Evolutionary conservation across 2,113 vertebrate species (phyloP), one percentile per base, ranked within the genome.

Genomic region (Dunckerocampus dactyliophorus): DNA sequence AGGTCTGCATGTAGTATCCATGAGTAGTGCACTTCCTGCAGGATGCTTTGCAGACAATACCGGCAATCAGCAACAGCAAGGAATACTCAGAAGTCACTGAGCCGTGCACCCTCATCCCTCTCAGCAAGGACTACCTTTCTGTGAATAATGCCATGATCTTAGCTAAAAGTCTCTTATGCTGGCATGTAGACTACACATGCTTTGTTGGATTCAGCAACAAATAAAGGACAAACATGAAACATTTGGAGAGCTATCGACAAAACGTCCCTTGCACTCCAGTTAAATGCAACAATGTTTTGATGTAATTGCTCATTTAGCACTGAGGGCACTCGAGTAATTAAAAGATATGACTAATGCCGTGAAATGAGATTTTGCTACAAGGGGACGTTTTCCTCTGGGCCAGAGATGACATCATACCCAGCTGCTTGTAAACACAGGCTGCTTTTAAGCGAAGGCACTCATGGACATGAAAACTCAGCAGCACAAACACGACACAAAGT

Each of bases 41-140:
- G 85, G 77, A 81, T 48, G 77, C 72, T 81, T 78, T 77, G 66
- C 77, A 84, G 72, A 87, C 73, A 80, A 80, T 71, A 34, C 73
- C 45, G 56, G 65, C 79, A 86, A 88, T 69, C 80, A 82, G 60
- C 60, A 64, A 62, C 71, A 80, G 73, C 59, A 65, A 65, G 62
- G 71, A 68, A 75, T 79, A 65, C 65, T 77, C 67, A 65, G 63
- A 75, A 78, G 72, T 59, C 80, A 80, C 67, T 77, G 78, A 77
- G 78, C 71, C 63, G 42, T 74, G 75, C 72, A 79, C 76, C 68
- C 74, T 62, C 17, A 11, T 42, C 65, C 64, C 72, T 47, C 64
- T 59, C 61, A 53, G 61, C 53, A 4, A 52, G 50, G 50, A 10
- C 3, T 62, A 56, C 75, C 67, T 80, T 69, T 66, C 52, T 13